Percentiles rank a stretch among this genome's conserved stretches.
These are phyloP conservation scores for Drosophila virilis DNA, from an alignment of 1,140 invertebrate species.

Conservation along the genomic window DNA sequence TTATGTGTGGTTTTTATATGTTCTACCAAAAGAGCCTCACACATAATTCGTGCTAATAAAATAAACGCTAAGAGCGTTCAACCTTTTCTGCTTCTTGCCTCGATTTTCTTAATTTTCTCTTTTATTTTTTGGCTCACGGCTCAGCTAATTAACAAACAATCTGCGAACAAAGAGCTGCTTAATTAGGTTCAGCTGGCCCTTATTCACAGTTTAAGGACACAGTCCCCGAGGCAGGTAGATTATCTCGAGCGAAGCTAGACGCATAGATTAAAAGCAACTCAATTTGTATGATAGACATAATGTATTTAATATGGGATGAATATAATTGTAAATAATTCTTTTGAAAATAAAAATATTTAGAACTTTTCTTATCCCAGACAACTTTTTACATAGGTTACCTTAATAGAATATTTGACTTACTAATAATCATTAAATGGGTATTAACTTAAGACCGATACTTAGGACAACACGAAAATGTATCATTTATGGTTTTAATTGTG, in stretches of 20 bases:
- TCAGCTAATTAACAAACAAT: constrained; percentile 43
- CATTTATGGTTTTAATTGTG: too few relatives aligned
- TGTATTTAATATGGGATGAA: too few relatives aligned
- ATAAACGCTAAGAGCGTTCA: constrained; percentile 21
- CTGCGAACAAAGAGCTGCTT: constrained; percentile 31
- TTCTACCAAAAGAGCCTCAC: constrained; percentile 1
- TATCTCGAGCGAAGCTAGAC: neutral
- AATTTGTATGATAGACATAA: neutral
- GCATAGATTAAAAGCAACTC: constrained; percentile 7
- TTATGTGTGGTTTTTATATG: constrained; percentile 66
- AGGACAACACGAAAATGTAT: too few relatives aligned
- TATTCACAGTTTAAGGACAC: neutral
- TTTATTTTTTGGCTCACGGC: constrained; percentile 16
- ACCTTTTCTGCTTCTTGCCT: constrained; percentile 1
- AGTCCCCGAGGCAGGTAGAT: neutral
- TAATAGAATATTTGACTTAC: too few relatives aligned
- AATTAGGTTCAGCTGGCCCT: constrained; percentile 53
- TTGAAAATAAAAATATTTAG: neutral
- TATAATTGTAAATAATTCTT: neutral
- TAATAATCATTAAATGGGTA: too few relatives aligned
- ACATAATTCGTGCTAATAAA: constrained; percentile 43
- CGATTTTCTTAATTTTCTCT: neutral
- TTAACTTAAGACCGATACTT: too few relatives aligned
- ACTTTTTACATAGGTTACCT: too few relatives aligned
- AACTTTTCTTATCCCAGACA: neutral